Conservation (phyloP, 2,888 invertebrate species). For the Salpingus planirostris region DNA sequence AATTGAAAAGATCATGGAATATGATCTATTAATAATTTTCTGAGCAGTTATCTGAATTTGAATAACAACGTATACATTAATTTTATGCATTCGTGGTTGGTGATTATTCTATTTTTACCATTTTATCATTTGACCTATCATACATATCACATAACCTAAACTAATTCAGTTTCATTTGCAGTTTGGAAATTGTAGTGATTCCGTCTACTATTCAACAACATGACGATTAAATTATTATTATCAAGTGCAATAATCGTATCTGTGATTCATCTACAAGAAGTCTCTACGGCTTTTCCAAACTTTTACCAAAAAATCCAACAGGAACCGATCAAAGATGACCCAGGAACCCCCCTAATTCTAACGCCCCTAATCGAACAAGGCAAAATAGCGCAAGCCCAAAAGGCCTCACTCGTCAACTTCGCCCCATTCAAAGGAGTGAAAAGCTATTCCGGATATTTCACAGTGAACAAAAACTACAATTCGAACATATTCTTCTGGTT, state of each 20-base stretch:
- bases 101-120: too few species aligned
- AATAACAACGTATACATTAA: too few species aligned
- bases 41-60: too few species aligned
- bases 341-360: constrained; percentile 59
- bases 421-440: constrained; percentile 50
- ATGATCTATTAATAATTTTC: too few species aligned
- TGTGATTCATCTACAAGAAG: constrained; percentile 2
- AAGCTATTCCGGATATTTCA: constrained; percentile 76
- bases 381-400: constrained; percentile 56
- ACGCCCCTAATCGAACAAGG: constrained; percentile 66
- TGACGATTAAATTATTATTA: not conserved
- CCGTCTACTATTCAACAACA: too few species aligned
- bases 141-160: too few species aligned
- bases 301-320: constrained; percentile 17
- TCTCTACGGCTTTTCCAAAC: constrained; percentile 16
- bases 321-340: constrained; percentile 23
- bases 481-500: constrained; percentile 91
- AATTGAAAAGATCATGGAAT: too few species aligned
- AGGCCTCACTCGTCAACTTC: constrained; percentile 45
- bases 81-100: too few species aligned
- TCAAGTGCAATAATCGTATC: not conserved
- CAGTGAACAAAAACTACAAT: constrained; percentile 65
- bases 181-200: too few species aligned
- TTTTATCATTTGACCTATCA: too few species aligned
- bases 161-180: too few species aligned